Percentiles rank a stretch among this genome's conserved stretches.
Evolutionary conservation across 2,888 invertebrate genomes (phyloP).

Genomic region (Chironomus riparius): DNA sequence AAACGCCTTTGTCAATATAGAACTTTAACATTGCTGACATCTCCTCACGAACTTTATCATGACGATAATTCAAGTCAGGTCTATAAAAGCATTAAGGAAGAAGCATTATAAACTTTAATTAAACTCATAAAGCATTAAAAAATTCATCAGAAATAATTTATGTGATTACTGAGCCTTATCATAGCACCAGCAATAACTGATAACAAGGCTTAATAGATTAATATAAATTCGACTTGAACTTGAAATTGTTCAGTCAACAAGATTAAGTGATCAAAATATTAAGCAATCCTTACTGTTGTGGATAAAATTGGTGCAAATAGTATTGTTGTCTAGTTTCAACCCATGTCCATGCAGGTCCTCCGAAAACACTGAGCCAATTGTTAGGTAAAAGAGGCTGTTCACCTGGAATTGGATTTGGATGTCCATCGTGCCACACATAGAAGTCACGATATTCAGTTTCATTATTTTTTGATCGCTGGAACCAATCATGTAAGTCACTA

Average conservation of each 20-base stretch:
- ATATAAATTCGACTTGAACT: too few relatives aligned
- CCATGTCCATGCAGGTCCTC: slow-evolving; percentile 57
- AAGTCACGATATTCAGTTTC: slow-evolving; percentile 53
- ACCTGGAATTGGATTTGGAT: slow-evolving; percentile 32
- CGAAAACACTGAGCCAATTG: slow-evolving; percentile 46
- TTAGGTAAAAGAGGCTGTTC: slow-evolving; percentile 39
- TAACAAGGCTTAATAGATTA: too few relatives aligned
- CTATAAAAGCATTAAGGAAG: slow-evolving; percentile 41
- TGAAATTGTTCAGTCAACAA: too few relatives aligned
- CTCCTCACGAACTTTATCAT: slow-evolving; percentile 46
- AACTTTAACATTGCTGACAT: slow-evolving; percentile 36
- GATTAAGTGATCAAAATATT: too few relatives aligned
- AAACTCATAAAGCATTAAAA: neutral
- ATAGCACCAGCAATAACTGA: too few relatives aligned
- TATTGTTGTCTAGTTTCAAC: slow-evolving; percentile 49
- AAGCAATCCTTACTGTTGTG: slow-evolving; percentile 29
- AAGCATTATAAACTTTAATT: too few relatives aligned
- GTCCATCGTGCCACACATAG: slow-evolving; percentile 54
- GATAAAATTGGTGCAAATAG: slow-evolving; percentile 54
- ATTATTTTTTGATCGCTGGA: slow-evolving; percentile 48
- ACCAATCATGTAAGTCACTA: slow-evolving; percentile 48
- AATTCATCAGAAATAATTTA: too few relatives aligned
- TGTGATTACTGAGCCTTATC: too few relatives aligned
- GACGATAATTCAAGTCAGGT: slow-evolving; percentile 57
- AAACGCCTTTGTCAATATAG: slow-evolving; percentile 47